These are phyloP conservation scores for Drosophila burlai DNA, from an alignment of 1,140 invertebrate species.

Conservation along the genomic window DNA sequence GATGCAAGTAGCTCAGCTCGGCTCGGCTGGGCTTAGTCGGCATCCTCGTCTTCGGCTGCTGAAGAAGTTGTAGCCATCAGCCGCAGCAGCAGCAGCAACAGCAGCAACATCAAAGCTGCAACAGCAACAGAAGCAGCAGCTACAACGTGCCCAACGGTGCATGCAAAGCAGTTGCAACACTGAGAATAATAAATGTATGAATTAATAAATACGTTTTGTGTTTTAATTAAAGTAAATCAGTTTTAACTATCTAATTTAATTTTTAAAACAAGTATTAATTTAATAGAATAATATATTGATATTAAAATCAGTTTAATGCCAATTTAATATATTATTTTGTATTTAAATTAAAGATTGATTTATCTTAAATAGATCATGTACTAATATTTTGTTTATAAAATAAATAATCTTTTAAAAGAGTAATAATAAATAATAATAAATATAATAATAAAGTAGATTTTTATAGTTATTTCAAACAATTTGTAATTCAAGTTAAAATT, in stretches of 20 bases:
- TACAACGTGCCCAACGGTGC: constrained; percentile 67
- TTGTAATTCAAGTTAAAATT: too few species aligned
- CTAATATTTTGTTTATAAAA: too few species aligned
- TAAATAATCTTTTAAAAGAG: too few species aligned
- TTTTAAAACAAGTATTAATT: background rate
- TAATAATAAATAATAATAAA: too few species aligned
- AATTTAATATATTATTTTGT: too few species aligned
- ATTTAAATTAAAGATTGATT: too few species aligned
- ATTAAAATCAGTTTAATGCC: too few species aligned
- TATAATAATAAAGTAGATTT: too few species aligned
- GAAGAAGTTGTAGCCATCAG: constrained; percentile 60
- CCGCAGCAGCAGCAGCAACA: constrained; percentile 17
- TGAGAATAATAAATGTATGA: background rate
- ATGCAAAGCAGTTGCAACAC: constrained; percentile 54
- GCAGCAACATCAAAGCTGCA: background rate
- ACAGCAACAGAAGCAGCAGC: constrained; percentile 25
- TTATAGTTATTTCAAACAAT: too few species aligned
- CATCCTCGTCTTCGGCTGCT: constrained; percentile 57
- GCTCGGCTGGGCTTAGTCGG: constrained; percentile 16
- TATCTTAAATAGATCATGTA: too few species aligned
- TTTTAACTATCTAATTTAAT: background rate
- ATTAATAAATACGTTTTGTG: background rate
- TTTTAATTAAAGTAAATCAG: background rate
- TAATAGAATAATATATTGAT: too few species aligned
- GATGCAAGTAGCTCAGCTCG: constrained; percentile 24